A percentile compares a stretch with the other conserved stretches of the same genome.
Conservation (phyloP, 2,888 invertebrate species). For the Cantharis rufa region DNA sequence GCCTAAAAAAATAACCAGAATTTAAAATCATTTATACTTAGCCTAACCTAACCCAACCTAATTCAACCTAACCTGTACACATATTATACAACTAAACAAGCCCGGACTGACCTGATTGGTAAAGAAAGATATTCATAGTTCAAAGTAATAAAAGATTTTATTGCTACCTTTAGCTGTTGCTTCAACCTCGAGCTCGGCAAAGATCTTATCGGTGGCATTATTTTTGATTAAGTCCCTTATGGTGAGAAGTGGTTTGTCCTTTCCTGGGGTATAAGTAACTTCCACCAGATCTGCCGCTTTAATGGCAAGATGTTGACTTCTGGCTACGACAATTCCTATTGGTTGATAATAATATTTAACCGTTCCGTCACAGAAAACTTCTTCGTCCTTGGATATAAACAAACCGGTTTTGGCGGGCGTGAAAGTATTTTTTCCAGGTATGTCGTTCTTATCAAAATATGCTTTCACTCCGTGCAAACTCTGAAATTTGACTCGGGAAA, state of each 20-base stretch:
- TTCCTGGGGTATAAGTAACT: slow-evolving; percentile 59
- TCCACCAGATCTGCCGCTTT: slow-evolving; percentile 62
- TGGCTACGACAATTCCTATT: slow-evolving; percentile 72
- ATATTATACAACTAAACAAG: no score
- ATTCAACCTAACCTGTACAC: no score
- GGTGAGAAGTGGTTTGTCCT: slow-evolving; percentile 52
- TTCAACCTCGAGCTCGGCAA: slow-evolving; percentile 45
- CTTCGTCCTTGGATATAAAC: slow-evolving; percentile 45
- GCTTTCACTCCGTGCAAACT: slow-evolving; percentile 66
- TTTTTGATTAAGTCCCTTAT: slow-evolving; percentile 58
- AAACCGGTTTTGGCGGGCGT: slow-evolving; percentile 45
- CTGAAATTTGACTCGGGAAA: slow-evolving; percentile 55
- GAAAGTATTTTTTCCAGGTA: slow-evolving; percentile 70
- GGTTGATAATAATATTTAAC: slow-evolving; percentile 72
- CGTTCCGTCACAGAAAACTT: slow-evolving; percentile 57
- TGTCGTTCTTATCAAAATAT: slow-evolving; percentile 66
- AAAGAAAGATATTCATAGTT: no score
- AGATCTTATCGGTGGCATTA: slow-evolving; percentile 54
- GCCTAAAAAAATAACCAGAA: slow-evolving; percentile 35
- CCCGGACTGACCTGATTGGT: no score
- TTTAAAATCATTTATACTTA: no score
- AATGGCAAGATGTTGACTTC: slow-evolving; percentile 61
- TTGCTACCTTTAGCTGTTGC: slow-evolving; percentile 44
- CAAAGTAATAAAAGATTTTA: no score
- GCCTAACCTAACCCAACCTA: no score